Evolutionary conservation across 2,113 vertebrate genomes (phyloP), one percentile per base, ranked within the genome.

Genomic region (Macrotus californicus): DNA sequence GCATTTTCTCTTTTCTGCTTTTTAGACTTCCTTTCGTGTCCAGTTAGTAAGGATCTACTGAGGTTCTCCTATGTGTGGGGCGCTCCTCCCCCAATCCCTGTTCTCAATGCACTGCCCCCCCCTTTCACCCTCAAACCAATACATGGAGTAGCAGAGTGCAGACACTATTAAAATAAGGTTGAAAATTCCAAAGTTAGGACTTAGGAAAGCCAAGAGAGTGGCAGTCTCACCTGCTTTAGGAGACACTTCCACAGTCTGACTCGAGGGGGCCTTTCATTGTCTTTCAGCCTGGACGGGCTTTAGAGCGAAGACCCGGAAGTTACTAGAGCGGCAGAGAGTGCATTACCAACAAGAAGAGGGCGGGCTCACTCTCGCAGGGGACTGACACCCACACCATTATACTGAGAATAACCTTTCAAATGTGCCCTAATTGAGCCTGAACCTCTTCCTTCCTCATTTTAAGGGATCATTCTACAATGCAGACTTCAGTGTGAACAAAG

Each of bases 401-500:
- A n/a, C 5, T 50, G n/a, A 81, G 59, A 34, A 9, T 16, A 91
- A 56, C 22, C 89, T 89, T 96, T 80, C 69, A 93, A 89, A 81
- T 8, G n/a, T 24, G 64, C 31, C 50, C 24, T 91, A 90, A 94
- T 79, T 79, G 46, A 52, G 94, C 95, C 97, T 96, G 77, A 79
- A 21, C 54, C 50, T 94, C 91, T 97, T 96, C 96, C 90, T 92
- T 92, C 84, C 80, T 81, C 24, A 50, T 80, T 75, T 81, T 36
- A 36, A 41, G 22, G 26, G 69, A 76, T 94, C 79, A 18, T 75
- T 95, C 73, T 89, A 50, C 34, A 83, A 73, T 4, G 11, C 61
- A 87, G 93, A 83, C 64, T 79, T 90, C 39, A 83, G 8, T 15
- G 43, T 48, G 89, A 83, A 96, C 91, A 96, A 95, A 95, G 97